phyloP scores from a whole-genome alignment of 2,888 invertebrate species.

The Theodoxus fluviatilis region DNA sequence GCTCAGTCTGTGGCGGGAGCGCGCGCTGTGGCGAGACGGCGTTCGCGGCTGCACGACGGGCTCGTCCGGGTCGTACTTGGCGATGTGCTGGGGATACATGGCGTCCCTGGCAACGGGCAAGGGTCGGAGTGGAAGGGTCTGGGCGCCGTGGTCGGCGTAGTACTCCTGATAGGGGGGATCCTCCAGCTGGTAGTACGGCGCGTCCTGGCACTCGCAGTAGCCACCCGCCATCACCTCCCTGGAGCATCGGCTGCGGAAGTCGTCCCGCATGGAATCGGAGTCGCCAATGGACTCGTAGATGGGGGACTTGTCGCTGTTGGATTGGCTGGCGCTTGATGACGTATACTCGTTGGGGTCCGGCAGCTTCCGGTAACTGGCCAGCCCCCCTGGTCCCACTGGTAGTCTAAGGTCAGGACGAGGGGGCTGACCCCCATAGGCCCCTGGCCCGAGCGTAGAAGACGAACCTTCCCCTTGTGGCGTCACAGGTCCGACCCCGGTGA shows the following conservation, averaged over 20 bases:
- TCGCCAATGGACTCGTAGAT: slow-evolving; percentile 41
- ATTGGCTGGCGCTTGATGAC: slow-evolving; percentile 33
- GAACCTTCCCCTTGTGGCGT: not conserved
- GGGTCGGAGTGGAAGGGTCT: no score
- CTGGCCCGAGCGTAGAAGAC: no score
- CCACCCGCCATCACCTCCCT: slow-evolving; percentile 22
- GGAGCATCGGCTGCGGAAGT: slow-evolving; percentile 23
- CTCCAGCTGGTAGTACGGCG: no score
- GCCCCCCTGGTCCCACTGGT: slow-evolving; percentile 21
- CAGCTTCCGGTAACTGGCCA: slow-evolving; percentile 28
- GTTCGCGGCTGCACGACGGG: no score
- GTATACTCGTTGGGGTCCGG: slow-evolving; percentile 31
- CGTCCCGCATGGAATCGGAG: slow-evolving; percentile 29
- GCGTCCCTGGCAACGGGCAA: no score
- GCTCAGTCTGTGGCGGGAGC: no score
- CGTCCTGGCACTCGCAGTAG: slow-evolving; percentile 26
- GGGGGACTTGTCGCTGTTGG: slow-evolving; percentile 36
- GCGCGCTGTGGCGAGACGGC: no score
- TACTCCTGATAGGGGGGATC: not conserved
- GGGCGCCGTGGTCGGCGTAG: not conserved
- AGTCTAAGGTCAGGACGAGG: slow-evolving; percentile 20
- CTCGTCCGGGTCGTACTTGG: no score
- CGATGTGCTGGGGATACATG: no score
- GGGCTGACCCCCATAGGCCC: no score
- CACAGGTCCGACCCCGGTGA: slow-evolving; percentile 11